Percentiles rank a stretch among this genome's conserved stretches.
phyloP scores from a whole-genome alignment of 1,140 invertebrate genomes.

The Ips nitidus region DNA sequence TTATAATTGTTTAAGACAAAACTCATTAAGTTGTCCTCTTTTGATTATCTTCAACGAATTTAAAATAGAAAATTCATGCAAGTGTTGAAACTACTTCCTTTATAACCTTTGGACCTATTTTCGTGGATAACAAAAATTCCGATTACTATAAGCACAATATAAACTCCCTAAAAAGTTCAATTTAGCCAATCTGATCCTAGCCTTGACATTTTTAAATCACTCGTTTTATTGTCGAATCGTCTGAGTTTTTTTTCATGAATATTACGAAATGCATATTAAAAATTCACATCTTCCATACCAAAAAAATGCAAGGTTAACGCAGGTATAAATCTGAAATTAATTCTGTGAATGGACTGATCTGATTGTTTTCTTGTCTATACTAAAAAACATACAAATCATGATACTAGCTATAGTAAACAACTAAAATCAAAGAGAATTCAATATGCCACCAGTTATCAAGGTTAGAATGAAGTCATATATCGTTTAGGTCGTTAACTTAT shows the following conservation, averaged over 20 bases:
- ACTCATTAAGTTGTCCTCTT: not conserved
- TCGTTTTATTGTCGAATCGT: not conserved
- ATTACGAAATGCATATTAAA: not conserved
- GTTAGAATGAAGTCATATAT: too few relatives aligned
- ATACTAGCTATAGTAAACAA: too few relatives aligned
- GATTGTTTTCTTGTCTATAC: too few relatives aligned
- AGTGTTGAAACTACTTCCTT: not conserved
- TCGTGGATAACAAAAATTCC: not conserved
- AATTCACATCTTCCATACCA: not conserved
- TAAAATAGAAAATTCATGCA: not conserved
- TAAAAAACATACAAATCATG: too few relatives aligned
- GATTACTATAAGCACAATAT: not conserved
- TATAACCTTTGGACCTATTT: not conserved
- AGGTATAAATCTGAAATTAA: not conserved
- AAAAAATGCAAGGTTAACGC: slow-evolving; percentile 2
- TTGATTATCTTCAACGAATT: too few relatives aligned
- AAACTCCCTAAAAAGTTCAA: not conserved
- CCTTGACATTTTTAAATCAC: slow-evolving; percentile 2
- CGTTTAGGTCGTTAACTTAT: too few relatives aligned
- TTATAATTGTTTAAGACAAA: not conserved
- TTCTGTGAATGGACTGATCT: too few relatives aligned
- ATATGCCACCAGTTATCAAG: too few relatives aligned
- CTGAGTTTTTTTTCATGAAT: not conserved
- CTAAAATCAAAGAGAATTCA: too few relatives aligned
- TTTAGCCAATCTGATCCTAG: not conserved